These are phyloP conservation scores for Hemitrygon akajei DNA, from an alignment of 2,797 vertebrate species.

Conservation along the genomic window DNA sequence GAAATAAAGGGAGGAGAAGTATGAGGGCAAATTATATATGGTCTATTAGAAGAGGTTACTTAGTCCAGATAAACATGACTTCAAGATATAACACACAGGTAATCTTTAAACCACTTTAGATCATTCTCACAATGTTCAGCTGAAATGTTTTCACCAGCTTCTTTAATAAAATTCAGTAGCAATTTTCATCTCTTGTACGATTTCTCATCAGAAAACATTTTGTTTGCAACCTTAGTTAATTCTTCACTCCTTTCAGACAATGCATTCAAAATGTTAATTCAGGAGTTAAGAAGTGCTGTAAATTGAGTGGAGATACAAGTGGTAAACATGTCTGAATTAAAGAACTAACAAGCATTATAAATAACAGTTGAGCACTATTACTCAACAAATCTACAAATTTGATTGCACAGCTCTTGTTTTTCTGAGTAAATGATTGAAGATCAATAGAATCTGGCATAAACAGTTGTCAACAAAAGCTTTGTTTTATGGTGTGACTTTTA, in stretches of 20 bases:
- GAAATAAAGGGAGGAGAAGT: background rate
- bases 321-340: background rate
- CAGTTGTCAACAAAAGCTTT: too few relatives aligned
- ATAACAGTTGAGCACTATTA: background rate
- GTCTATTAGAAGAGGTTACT: background rate
- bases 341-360: background rate
- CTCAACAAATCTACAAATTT: too few relatives aligned
- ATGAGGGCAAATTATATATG: background rate
- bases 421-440: too few relatives aligned
- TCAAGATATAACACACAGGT: background rate
- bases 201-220: constrained; percentile 60
- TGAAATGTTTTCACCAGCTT: constrained; percentile 63
- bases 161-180: constrained; percentile 70
- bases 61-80: background rate
- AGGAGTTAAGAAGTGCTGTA: constrained; percentile 62
- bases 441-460: too few relatives aligned
- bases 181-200: constrained; percentile 65
- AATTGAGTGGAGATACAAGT: background rate
- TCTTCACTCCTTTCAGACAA: constrained; percentile 48
- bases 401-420: too few relatives aligned
- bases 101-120: constrained; percentile 78
- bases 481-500: too few relatives aligned
- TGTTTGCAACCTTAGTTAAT: constrained; percentile 59
- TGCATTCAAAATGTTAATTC: constrained; percentile 53
- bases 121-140: constrained; percentile 70